Base-by-base conservation (phyloP, 2,113 vertebrate genomes). In the Tachuris rubrigastra region DNA sequence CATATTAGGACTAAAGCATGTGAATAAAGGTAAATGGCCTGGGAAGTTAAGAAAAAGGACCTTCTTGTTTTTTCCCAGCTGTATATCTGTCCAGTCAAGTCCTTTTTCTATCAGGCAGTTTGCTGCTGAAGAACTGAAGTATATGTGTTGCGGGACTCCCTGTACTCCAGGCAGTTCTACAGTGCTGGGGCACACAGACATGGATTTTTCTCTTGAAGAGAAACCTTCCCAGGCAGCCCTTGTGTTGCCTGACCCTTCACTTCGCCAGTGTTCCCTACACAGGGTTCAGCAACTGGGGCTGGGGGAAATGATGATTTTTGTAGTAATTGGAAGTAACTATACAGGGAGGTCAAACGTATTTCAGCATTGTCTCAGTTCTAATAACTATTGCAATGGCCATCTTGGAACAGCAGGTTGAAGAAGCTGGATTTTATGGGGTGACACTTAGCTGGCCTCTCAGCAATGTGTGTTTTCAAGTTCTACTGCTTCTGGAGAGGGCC, bases 151-250 rank as follows among this genome's bases (percentile, higher is more conserved):
- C 19, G 39, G 55, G 68, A n/a, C 58, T 56, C 86, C 16, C n/a
- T 0, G 0, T 50, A 4, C 5, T 66, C 31, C 47, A 31, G 11
- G 15, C 42, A 58, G 74, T 44, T 42, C 20, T 30, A 3, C 19
- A 2, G n/a, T 2, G 9, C 46, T 84, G 28, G 6, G 69, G 62
- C 25, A 14, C 2, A 1, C 0, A 0, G 47, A 21, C 1, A 4
- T 55, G 0, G 3, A 1, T 46, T 71, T 53, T 63, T 14, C 15
- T 59, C 4, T 10, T 3, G 2, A 21, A 69, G 80, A 18, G 87
- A 16, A 10, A n/a, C 59, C 1, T 4, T 73, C 46, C 17, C 37
- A 37, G 22, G 39, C 60, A 56, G 6, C 25, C 25, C 14, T 44
- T 0, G 0, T 74, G 35, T 41, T 79, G 44, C 6, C 41, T 82